A percentile compares a stretch with the other conserved stretches of the same genome.
These are phyloP conservation scores for Tiaroga cobitis DNA, from an alignment of 2,797 vertebrate species.

Conservation along the genomic window DNA sequence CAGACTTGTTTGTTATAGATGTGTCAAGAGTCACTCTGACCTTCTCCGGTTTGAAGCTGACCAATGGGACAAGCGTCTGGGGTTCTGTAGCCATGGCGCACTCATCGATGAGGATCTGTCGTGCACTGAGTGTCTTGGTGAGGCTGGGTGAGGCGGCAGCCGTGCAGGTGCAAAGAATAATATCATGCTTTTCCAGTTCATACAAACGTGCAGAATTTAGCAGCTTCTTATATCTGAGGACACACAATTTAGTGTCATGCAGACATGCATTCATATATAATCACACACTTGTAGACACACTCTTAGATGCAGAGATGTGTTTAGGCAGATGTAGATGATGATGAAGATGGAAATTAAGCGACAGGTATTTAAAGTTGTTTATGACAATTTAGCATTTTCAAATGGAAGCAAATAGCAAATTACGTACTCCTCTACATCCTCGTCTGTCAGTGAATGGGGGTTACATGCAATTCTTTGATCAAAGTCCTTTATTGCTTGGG, in stretches of 20 bases:
- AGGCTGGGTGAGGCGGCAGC: constrained; percentile 62
- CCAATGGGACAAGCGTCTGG: constrained; percentile 83
- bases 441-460: constrained; percentile 64
- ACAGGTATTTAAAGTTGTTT: background rate
- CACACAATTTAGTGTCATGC: background rate
- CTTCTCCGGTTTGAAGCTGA: constrained; percentile 74
- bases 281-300: background rate
- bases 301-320: background rate
- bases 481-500: constrained; percentile 57
- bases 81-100: constrained; percentile 87
- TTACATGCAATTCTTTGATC: constrained; percentile 65
- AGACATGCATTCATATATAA: background rate
- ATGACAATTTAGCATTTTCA: background rate
- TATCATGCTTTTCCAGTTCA: constrained; percentile 69
- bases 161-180: constrained; percentile 83
- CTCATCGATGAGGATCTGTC: constrained; percentile 82
- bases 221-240: constrained; percentile 69
- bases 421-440: constrained; percentile 69
- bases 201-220: constrained; percentile 53
- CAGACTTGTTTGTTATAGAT: background rate
- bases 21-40: constrained; percentile 59
- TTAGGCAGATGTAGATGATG: background rate
- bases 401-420: background rate
- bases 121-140: constrained; percentile 58
- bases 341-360: background rate